Conservation (phyloP, 2,888 invertebrate genomes). For the Atethmia centrago region DNA sequence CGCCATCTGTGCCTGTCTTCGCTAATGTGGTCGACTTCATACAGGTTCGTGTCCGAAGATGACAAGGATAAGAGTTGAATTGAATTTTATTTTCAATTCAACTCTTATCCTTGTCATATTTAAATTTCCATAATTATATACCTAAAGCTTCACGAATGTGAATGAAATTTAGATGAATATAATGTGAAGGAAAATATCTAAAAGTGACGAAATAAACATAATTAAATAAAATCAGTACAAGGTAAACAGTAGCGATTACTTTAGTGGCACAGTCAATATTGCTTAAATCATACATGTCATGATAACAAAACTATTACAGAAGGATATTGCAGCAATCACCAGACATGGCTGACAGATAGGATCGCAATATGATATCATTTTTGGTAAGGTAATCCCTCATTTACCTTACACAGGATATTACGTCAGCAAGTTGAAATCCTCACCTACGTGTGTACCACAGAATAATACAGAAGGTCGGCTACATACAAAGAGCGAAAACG, state of each 20-base stretch:
- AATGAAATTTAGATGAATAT: background rate
- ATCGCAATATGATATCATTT: slow-evolving; percentile 20
- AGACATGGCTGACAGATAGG: slow-evolving; percentile 4
- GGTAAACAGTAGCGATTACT: slow-evolving; percentile 18
- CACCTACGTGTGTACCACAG: background rate
- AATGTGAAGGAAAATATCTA: background rate
- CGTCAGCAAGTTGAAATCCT: slow-evolving; percentile 26
- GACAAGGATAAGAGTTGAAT: too few relatives aligned
- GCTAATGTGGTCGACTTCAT: background rate
- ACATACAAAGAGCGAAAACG: background rate
- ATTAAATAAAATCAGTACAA: slow-evolving; percentile 24
- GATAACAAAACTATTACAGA: slow-evolving; percentile 18
- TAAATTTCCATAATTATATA: background rate
- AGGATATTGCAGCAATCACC: slow-evolving; percentile 28
- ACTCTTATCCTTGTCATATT: background rate
- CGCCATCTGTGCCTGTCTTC: background rate
- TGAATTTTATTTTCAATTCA: too few relatives aligned
- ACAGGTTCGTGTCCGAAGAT: background rate
- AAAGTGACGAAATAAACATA: background rate
- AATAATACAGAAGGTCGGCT: slow-evolving; percentile 1
- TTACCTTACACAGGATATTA: slow-evolving; percentile 23
- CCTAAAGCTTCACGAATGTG: background rate
- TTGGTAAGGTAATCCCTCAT: slow-evolving; percentile 17
- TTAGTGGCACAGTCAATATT: slow-evolving; percentile 9
- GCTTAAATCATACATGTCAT: slow-evolving; percentile 12